Conservation (phyloP, 2,797 vertebrate genomes). For the Sandelia bainsii region DNA sequence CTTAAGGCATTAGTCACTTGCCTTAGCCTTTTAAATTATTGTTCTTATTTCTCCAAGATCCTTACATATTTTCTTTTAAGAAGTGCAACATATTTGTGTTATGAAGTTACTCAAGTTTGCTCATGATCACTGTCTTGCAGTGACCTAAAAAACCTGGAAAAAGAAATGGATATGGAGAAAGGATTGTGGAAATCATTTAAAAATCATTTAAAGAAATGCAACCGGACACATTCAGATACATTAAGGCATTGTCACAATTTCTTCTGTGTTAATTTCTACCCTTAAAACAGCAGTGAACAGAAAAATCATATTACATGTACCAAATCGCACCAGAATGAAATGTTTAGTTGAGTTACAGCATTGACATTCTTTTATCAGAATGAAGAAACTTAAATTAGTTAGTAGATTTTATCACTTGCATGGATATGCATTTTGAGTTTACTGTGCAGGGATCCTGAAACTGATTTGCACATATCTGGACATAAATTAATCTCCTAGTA, state of each 20-base stretch:
- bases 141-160: not conserved
- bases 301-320: conserved; percentile 18
- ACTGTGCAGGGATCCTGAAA: conserved; percentile 31
- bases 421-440: conserved; percentile 73
- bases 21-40: not conserved
- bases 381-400: conserved; percentile 83
- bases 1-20: conserved; percentile 44
- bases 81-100: not conserved
- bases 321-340: conserved; percentile 23
- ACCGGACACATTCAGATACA: not conserved
- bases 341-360: conserved; percentile 43
- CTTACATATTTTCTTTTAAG: not conserved
- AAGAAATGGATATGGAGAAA: conserved; percentile 15
- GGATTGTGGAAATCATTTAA: conserved; percentile 19
- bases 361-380: conserved; percentile 68
- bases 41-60: conserved; percentile 1
- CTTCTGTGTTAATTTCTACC: conserved; percentile 4
- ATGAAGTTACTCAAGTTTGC: not conserved
- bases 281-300: conserved; percentile 37
- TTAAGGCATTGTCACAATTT: not conserved
- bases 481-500: conserved; percentile 9
- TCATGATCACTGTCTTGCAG: not conserved
- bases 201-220: conserved; percentile 1
- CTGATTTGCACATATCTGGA: conserved; percentile 60
- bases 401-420: conserved; percentile 57